phyloP scores from a whole-genome alignment of 1,140 invertebrate species.

The Brachionus rubens region DNA sequence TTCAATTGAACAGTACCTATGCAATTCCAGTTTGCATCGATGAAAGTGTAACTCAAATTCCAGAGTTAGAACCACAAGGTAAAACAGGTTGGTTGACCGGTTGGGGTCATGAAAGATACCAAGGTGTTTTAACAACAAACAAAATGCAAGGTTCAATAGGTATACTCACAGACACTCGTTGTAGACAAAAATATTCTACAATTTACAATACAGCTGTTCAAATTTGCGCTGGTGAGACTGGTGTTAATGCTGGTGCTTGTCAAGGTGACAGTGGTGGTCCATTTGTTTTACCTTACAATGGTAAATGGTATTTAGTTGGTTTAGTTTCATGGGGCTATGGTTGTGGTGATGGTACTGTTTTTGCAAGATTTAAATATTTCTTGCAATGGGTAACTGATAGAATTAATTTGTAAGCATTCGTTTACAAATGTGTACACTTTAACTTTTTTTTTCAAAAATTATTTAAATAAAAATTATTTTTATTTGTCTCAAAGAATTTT shows the following conservation, averaged over 20 bases:
- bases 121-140: conserved; percentile 18
- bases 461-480: too few relatives aligned
- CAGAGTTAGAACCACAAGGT: conserved; percentile 18
- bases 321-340: conserved; percentile 40
- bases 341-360: conserved; percentile 40
- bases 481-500: too few relatives aligned
- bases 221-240: conserved; percentile 37
- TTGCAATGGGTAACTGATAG: conserved; percentile 7
- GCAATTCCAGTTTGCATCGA: conserved; percentile 35
- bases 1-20: not conserved
- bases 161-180: not conserved
- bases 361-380: conserved; percentile 37
- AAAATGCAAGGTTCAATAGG: conserved; percentile 39
- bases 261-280: conserved; percentile 45
- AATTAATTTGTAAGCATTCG: conserved; percentile 12
- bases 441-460: too few relatives aligned
- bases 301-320: conserved; percentile 36
- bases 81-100: conserved; percentile 36
- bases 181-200: not conserved
- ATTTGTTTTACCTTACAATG: conserved; percentile 30
- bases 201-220: conserved; percentile 3
- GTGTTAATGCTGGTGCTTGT: conserved; percentile 32
- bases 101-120: conserved; percentile 33
- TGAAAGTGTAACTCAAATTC: not conserved
- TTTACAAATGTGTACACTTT: too few relatives aligned